These are phyloP conservation scores for Nesospiza acunhae DNA, from an alignment of 2,113 vertebrate genomes.

Conservation along the genomic window DNA sequence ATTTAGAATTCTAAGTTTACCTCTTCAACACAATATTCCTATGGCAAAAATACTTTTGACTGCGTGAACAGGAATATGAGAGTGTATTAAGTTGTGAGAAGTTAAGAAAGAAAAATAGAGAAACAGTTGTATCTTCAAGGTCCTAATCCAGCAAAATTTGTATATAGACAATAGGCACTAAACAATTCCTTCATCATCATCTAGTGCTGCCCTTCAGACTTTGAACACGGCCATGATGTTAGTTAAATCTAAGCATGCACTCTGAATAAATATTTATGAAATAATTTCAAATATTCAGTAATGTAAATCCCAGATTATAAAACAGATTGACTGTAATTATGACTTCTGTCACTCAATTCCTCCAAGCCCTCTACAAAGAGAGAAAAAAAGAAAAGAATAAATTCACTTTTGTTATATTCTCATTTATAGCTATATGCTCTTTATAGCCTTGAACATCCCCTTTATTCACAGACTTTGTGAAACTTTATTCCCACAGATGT, in stretches of 20 bases:
- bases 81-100: not conserved
- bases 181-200: not conserved
- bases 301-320: not conserved
- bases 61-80: not conserved
- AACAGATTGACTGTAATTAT: not conserved
- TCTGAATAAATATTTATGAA: not conserved
- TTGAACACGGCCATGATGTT: not conserved
- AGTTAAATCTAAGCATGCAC: not conserved
- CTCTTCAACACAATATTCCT: not conserved
- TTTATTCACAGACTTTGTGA: not conserved
- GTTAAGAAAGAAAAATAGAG: not conserved
- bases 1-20: not conserved
- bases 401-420: not conserved
- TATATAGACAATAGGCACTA: not conserved
- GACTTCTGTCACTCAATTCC: not conserved
- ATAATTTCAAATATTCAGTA: not conserved
- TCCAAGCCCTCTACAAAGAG: not conserved
- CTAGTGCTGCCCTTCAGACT: not conserved
- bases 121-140: not conserved
- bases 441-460: not conserved
- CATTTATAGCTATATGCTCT: not conserved
- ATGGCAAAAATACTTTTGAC: not conserved
- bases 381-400: not conserved
- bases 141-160: not conserved
- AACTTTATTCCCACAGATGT: not conserved